phyloP scores from a whole-genome alignment of 2,797 vertebrate species.

The Epinephelus malabaricus region DNA sequence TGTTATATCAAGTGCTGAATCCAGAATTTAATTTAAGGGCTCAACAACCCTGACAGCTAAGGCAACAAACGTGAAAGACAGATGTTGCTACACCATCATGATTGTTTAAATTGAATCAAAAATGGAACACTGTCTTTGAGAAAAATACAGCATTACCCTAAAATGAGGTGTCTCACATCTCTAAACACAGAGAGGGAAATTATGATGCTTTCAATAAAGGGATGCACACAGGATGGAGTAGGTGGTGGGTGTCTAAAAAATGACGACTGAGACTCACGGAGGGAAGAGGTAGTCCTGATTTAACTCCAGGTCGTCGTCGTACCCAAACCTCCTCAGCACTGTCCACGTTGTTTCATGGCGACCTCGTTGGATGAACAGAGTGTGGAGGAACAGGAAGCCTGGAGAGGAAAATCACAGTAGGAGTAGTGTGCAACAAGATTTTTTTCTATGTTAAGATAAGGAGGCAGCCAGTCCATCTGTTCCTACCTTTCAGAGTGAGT shows the following conservation, averaged over 20 bases:
- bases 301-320: constrained; percentile 95
- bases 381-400: constrained; percentile 98
- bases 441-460: background rate
- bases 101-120: background rate
- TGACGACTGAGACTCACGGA: constrained; percentile 82
- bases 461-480: background rate
- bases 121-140: background rate
- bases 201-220: background rate
- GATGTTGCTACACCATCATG: background rate
- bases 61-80: background rate
- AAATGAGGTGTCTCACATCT: background rate
- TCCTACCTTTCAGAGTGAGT: constrained; percentile 92
- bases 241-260: background rate
- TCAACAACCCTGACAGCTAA: background rate
- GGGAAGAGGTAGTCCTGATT: constrained; percentile 96
- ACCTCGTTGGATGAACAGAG: constrained; percentile 96
- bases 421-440: background rate
- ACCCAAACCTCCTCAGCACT: constrained; percentile 94
- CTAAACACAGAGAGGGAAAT: background rate
- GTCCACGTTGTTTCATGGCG: constrained; percentile 98
- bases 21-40: background rate
- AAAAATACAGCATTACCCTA: background rate
- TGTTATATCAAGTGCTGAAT: background rate
- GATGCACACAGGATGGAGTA: too few species aligned
- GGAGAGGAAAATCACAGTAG: background rate